These are phyloP conservation scores for Amphiura filiformis DNA, from an alignment of 35 echinoderm and acorn worm species.

Conservation along the genomic window DNA sequence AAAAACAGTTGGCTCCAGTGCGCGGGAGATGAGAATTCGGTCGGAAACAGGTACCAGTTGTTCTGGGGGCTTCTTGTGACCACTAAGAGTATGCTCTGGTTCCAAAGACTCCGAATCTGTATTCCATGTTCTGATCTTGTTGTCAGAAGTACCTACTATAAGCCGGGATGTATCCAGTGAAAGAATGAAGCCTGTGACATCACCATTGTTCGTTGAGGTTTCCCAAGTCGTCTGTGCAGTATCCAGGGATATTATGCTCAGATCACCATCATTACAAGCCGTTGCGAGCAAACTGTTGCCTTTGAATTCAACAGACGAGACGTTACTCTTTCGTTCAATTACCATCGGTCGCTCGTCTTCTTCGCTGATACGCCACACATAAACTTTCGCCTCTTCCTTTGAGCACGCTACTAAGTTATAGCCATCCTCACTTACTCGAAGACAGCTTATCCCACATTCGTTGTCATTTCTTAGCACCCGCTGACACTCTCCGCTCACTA, in stretches of 20 bases:
- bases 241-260: constrained; percentile 49
- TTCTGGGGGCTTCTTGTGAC: constrained; percentile 15
- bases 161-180: neutral
- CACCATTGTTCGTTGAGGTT: constrained; percentile 3
- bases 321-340: neutral
- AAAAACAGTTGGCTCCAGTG: neutral
- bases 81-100: constrained; percentile 5
- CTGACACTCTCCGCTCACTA: constrained; percentile 44
- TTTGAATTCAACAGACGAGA: neutral
- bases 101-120: neutral
- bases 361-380: constrained; percentile 35
- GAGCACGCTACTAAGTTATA: constrained; percentile 9
- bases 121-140: constrained; percentile 29
- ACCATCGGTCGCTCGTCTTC: neutral
- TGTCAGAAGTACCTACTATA: constrained; percentile 33
- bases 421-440: constrained; percentile 13
- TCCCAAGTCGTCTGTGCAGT: constrained; percentile 21
- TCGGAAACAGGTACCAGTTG: neutral
- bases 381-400: constrained; percentile 41
- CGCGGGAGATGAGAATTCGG: constrained; percentile 17
- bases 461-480: constrained; percentile 23
- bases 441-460: constrained; percentile 20
- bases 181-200: neutral
- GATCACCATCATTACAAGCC: constrained; percentile 41
- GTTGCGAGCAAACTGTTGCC: neutral